Evolutionary conservation across 2,113 vertebrate genomes (phyloP).

Genomic region (Eira barbara): DNA sequence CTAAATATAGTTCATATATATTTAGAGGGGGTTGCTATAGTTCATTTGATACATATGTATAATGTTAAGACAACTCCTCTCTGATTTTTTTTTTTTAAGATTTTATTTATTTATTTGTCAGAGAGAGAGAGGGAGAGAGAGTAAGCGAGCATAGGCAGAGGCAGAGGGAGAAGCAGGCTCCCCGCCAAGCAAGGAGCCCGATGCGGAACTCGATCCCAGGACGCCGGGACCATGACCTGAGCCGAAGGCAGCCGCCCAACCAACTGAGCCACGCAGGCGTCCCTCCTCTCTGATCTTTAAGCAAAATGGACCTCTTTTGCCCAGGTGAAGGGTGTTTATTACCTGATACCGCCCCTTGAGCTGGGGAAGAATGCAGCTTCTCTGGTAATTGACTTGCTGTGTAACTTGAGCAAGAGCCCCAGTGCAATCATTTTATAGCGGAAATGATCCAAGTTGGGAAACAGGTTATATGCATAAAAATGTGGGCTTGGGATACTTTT

Average conservation of each 20-base stretch:
- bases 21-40: neutral
- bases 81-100: no score
- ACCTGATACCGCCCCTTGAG: no score
- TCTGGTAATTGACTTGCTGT: neutral
- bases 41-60: neutral
- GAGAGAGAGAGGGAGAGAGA: no score
- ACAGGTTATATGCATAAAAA: neutral
- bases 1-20: neutral
- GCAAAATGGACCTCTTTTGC: neutral
- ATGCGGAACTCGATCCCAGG: no score
- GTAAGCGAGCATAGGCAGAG: no score
- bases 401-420: neutral
- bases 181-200: no score
- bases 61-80: neutral
- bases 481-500: neutral
- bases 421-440: neutral
- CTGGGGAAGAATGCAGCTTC: neutral
- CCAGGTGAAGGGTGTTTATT: neutral
- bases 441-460: neutral
- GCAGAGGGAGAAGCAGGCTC: no score
- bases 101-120: no score
- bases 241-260: no score
- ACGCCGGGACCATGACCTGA: no score
- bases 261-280: no score
- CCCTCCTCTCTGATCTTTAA: neutral